These are phyloP conservation scores for Spodoptera exigua DNA, from an alignment of 2,888 invertebrate genomes.

Conservation along the genomic window DNA sequence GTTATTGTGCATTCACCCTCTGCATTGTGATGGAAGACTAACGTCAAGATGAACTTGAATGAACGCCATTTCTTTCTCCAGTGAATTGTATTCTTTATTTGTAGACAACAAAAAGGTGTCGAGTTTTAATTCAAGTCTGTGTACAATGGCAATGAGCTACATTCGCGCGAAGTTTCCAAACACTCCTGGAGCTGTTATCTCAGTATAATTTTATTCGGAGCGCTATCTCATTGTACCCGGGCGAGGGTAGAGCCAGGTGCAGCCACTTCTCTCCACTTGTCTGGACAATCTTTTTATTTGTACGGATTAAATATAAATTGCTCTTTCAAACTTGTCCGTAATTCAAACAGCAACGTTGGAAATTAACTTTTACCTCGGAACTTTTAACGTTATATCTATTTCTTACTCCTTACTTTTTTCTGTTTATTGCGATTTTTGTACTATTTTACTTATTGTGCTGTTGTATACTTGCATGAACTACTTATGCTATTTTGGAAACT, in stretches of 20 bases:
- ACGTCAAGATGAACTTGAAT: too few species aligned
- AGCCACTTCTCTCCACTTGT: neutral
- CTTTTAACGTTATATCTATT: too few species aligned
- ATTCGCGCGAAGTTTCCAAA: slow-evolving; percentile 25
- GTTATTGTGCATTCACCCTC: too few species aligned
- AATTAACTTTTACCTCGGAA: too few species aligned
- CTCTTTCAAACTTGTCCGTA: neutral
- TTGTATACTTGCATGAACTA: too few species aligned
- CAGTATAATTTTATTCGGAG: slow-evolving; percentile 32
- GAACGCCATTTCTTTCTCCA: neutral
- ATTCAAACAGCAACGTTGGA: neutral
- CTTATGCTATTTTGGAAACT: too few species aligned
- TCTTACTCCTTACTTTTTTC: too few species aligned
- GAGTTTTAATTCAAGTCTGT: slow-evolving; percentile 25
- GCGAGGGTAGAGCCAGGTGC: slow-evolving; percentile 9
- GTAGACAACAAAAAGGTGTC: slow-evolving; percentile 23
- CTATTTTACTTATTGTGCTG: too few species aligned
- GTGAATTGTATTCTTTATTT: slow-evolving; percentile 1
- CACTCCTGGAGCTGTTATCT: slow-evolving; percentile 24
- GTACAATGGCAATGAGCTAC: slow-evolving; percentile 15
- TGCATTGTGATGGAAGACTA: too few species aligned
- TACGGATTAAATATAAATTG: neutral
- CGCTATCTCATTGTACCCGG: slow-evolving; percentile 6
- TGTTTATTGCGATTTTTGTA: too few species aligned
- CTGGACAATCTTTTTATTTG: slow-evolving; percentile 12